Percentiles rank a stretch among this genome's conserved stretches.
These are phyloP conservation scores for Netelia melanura DNA, from an alignment of 2,888 invertebrate genomes.

Conservation along the genomic window DNA sequence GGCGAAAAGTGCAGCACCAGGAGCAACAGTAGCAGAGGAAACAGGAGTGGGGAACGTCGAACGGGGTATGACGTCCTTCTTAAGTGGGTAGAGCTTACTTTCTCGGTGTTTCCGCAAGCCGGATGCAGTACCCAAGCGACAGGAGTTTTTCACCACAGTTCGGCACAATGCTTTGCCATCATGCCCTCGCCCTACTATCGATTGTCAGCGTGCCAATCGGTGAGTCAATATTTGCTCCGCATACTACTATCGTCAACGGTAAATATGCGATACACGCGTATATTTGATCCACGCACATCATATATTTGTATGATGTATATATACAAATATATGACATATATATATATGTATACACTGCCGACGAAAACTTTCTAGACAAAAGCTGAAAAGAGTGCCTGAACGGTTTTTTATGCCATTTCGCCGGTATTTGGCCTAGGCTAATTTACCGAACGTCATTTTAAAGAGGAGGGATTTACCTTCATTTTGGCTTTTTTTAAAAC, in stretches of 20 bases:
- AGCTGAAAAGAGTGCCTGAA: too few species aligned
- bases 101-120: constrained; percentile 72
- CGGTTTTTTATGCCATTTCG: too few species aligned
- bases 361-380: too few species aligned
- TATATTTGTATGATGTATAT: not conserved
- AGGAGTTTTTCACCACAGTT: constrained; percentile 73
- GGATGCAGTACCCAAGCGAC: constrained; percentile 70
- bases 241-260: constrained; percentile 12
- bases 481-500: too few species aligned
- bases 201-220: constrained; percentile 83
- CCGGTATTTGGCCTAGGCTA: too few species aligned
- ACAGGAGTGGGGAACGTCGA: constrained; percentile 47
- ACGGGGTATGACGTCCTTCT: constrained; percentile 64
- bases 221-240: constrained; percentile 73
- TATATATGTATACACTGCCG: too few species aligned
- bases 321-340: not conserved
- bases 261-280: not conserved
- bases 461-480: too few species aligned
- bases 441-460: too few species aligned
- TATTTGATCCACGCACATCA: not conserved
- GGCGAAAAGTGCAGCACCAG: constrained; percentile 53
- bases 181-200: constrained; percentile 76
- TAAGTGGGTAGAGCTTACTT: constrained; percentile 64
- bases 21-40: constrained; percentile 24
- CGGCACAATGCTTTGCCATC: constrained; percentile 82